Evolutionary conservation across 2,888 invertebrate genomes (phyloP), one percentile per base, ranked within the genome.

Genomic region (Leptopilina syphax): DNA sequence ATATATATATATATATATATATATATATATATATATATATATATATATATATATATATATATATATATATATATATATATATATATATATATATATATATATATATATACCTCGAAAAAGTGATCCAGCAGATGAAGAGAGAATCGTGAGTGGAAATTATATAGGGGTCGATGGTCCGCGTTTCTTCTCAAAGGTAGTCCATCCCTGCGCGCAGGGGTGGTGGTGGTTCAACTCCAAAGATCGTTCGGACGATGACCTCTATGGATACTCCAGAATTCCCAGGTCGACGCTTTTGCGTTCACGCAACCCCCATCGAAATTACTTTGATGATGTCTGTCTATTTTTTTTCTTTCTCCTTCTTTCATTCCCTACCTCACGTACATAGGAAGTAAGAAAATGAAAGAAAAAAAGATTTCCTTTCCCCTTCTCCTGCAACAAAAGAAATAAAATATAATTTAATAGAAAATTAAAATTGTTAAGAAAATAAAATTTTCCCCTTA

Each of bases 241-340:
- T 90, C 90, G 90, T 89, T 88, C 90, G 90, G 89, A 84, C 90
- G 89, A 89, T 90, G 90, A 90, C 90, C 90, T 85, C 89, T 87
- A 86, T 80, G 83, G 81, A 77, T 79, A 81, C 81, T 80, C 80
- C 79, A 83, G 83, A 82, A 83, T 81, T 79, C 81, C 81, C 67
- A 79, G 79, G 80, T 81, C 83, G 80, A 80, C 79, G 79, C 78
- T 83, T 83, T 80, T 80, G 80, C 82, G 82, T 81, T 24, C 41
- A 66, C 34, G 41, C 68, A 78, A 68, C 54, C 44, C 34, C 41
- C 44, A 76, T 76, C 63, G 63, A 76, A 65, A 65, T 76, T 27
- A 12, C 41, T 76, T 34, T 76, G 13, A 27, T 12, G 34, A 10
- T 41, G 18, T 6, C 27, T 68, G 12, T 57, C 7, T 3, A 4